Percentiles rank a stretch among this genome's conserved stretches.
These are phyloP conservation scores for Sylvilagus floridanus DNA, from an alignment of 2,797 vertebrate species.

Conservation along the genomic window DNA sequence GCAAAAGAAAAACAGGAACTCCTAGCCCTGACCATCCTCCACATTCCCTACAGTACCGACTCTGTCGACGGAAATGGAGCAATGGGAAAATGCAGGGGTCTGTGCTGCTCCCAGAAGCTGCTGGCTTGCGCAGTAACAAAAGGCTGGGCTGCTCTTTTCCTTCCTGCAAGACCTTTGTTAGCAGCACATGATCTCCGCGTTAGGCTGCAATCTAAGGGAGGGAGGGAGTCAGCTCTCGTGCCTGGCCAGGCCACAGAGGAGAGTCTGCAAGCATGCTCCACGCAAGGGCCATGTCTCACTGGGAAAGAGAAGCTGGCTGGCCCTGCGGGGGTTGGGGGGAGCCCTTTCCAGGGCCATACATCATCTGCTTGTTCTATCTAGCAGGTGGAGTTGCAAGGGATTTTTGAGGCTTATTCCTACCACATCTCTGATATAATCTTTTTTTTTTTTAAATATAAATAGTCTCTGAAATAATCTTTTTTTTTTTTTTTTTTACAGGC, in stretches of 20 bases:
- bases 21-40: not conserved
- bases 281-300: not conserved
- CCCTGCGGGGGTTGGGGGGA: no score
- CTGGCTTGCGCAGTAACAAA: not conserved
- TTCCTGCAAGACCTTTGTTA: not conserved
- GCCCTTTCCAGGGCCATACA: not conserved
- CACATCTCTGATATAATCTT: not conserved
- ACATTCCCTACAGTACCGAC: not conserved
- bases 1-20: slow-evolving; percentile 54
- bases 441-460: no score
- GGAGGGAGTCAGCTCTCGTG: not conserved
- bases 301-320: not conserved
- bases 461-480: not conserved
- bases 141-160: not conserved
- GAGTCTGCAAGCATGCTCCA: not conserved
- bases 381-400: not conserved
- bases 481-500: no score
- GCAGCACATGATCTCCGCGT: not conserved
- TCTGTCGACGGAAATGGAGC: not conserved
- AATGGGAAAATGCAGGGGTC: not conserved
- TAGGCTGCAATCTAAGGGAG: not conserved
- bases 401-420: not conserved
- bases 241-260: not conserved
- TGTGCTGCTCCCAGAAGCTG: not conserved
- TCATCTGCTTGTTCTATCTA: not conserved